phyloP scores from a whole-genome alignment of 2,888 invertebrate genomes.

The Agrilus mali region DNA sequence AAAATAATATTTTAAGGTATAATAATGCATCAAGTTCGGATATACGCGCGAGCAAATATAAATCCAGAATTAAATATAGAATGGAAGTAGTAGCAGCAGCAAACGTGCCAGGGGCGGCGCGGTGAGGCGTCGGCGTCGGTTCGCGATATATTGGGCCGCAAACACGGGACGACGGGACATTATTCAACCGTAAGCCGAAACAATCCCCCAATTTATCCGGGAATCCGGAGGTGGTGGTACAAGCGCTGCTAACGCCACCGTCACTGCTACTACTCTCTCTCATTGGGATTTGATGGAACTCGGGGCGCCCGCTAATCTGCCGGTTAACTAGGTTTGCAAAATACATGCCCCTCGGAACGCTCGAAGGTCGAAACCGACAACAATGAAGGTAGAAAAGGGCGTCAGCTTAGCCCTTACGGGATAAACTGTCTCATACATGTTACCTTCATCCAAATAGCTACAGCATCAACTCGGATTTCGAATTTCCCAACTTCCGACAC shows the following conservation, averaged over 20 bases:
- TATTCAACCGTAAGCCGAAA: slow-evolving; percentile 35
- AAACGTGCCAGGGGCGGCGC: too few relatives aligned
- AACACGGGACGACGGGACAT: slow-evolving; percentile 34
- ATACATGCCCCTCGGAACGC: slow-evolving; percentile 29
- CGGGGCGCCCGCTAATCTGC: slow-evolving; percentile 34
- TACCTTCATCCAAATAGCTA: too few relatives aligned
- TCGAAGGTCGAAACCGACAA: not conserved
- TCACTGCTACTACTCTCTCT: slow-evolving; percentile 16
- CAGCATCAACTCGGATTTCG: too few relatives aligned
- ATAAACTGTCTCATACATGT: too few relatives aligned
- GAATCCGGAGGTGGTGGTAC: slow-evolving; percentile 31
- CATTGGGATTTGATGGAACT: slow-evolving; percentile 38
- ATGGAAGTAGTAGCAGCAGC: slow-evolving; percentile 23
- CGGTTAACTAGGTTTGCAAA: slow-evolving; percentile 37
- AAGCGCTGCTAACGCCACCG: too few relatives aligned
- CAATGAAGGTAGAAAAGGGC: not conserved
- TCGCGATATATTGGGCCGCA: slow-evolving; percentile 33
- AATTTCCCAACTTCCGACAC: too few relatives aligned
- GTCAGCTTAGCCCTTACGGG: not conserved
- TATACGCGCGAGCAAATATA: slow-evolving; percentile 33
- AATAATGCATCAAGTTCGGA: slow-evolving; percentile 35
- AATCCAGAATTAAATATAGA: slow-evolving; percentile 38
- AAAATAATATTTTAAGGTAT: slow-evolving; percentile 35
- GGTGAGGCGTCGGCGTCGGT: slow-evolving; percentile 13
- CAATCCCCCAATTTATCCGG: slow-evolving; percentile 37